Conservation (phyloP, 2,113 vertebrate genomes). For the Spizaetus ornatus region DNA sequence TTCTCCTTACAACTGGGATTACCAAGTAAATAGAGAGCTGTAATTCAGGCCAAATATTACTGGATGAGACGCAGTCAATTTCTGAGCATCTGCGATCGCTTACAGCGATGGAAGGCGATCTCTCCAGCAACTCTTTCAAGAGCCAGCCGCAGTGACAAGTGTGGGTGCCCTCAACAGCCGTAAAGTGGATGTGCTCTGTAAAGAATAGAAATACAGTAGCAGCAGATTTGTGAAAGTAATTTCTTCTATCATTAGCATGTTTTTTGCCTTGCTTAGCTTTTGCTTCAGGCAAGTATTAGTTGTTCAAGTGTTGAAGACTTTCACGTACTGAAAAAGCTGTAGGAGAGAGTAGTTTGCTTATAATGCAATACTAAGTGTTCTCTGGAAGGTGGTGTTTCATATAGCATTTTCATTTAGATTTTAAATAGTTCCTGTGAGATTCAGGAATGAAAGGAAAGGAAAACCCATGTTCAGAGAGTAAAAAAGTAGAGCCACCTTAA, state of each 20-base stretch:
- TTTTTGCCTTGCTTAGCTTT: background rate
- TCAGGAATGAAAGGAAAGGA: background rate
- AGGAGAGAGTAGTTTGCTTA: background rate
- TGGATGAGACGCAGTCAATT: background rate
- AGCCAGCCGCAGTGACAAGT: background rate
- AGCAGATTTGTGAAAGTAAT: background rate
- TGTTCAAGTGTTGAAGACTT: background rate
- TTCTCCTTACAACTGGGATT: background rate
- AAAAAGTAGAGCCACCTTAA: background rate
- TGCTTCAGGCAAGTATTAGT: background rate
- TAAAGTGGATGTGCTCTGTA: background rate
- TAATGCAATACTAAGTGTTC: background rate
- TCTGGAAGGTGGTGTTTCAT: slow-evolving; percentile 16
- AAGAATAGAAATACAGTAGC: background rate
- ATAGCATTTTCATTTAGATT: slow-evolving; percentile 9
- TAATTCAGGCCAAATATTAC: background rate
- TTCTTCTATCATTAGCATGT: background rate
- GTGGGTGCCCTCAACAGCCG: background rate
- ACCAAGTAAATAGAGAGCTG: background rate
- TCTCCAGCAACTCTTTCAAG: background rate
- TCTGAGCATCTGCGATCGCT: background rate
- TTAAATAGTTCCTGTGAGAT: slow-evolving; percentile 24
- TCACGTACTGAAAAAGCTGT: background rate
- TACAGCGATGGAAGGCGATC: rapidly evolving
- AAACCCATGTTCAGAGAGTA: background rate